Evolutionary conservation across 2,888 invertebrate genomes (phyloP).

Genomic region (Oligia fasciuncula): DNA sequence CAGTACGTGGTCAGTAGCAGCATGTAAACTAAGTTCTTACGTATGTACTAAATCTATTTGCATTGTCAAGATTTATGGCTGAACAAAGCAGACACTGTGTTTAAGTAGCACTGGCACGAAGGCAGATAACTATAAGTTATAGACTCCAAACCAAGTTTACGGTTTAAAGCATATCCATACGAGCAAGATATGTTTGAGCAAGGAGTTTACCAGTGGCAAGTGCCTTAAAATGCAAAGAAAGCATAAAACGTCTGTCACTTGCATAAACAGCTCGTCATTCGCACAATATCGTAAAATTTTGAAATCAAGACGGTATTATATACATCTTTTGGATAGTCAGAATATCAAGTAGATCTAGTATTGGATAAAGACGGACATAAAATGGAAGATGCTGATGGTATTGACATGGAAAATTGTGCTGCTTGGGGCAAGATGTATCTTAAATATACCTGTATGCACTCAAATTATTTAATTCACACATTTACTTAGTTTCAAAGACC

Average conservation of each 20-base stretch:
- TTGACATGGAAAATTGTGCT: not conserved
- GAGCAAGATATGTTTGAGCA: not conserved
- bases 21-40: not conserved
- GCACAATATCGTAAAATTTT: not conserved
- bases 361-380: not conserved
- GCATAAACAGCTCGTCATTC: not conserved
- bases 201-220: not conserved
- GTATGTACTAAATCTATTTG: conserved; percentile 36
- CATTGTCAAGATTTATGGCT: conserved; percentile 37
- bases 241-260: not conserved
- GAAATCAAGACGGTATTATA: not conserved
- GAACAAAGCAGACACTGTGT: conserved; percentile 23
- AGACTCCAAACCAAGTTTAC: conserved; percentile 13
- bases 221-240: conserved; percentile 1
- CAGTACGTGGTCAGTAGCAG: not conserved
- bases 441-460: not conserved
- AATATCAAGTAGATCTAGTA: not conserved
- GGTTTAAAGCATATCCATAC: not conserved
- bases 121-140: conserved; percentile 33
- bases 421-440: not conserved
- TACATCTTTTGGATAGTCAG: not conserved
- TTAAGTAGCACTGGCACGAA: conserved; percentile 39
- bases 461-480: not conserved
- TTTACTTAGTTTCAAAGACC: not conserved
- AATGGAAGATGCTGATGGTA: not conserved